Evolutionary conservation across 2,113 vertebrate species (phyloP).

Genomic region (Hippopotamus amphibius): DNA sequence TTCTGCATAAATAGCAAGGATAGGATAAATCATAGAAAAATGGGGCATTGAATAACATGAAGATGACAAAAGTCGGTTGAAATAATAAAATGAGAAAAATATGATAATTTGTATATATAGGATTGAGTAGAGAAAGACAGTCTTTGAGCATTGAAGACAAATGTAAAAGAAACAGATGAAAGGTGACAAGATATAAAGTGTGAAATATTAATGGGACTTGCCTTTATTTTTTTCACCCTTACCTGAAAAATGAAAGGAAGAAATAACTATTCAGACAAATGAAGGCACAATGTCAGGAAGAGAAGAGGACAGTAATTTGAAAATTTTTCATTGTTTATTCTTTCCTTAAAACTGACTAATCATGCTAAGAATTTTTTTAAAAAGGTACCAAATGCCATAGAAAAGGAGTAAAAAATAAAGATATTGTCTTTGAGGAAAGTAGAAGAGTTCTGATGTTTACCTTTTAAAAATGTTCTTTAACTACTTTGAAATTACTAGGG

Average conservation of each 20-base stretch:
- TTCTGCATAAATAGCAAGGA: neutral
- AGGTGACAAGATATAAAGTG: neutral
- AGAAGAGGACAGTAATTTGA: neutral
- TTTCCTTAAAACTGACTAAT: neutral
- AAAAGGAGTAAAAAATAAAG: no score
- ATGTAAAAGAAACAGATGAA: neutral
- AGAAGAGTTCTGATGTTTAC: neutral
- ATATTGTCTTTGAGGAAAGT: no score
- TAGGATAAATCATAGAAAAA: neutral
- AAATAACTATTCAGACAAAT: neutral
- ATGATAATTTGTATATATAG: neutral
- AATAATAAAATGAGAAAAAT: neutral
- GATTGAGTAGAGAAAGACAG: neutral
- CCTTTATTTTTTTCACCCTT: neutral
- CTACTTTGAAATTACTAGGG: neutral
- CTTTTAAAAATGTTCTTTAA: neutral
- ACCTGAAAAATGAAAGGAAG: neutral
- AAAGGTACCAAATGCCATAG: no score
- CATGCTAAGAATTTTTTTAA: no score
- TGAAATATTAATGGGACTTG: neutral
- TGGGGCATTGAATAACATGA: neutral
- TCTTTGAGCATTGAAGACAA: neutral
- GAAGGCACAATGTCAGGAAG: neutral
- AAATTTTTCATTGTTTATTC: neutral
- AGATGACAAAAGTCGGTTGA: neutral